Evolutionary conservation across 53 echinoderm and acorn worm genomes (phyloP).

Genomic region (Patiria pectinifera): DNA sequence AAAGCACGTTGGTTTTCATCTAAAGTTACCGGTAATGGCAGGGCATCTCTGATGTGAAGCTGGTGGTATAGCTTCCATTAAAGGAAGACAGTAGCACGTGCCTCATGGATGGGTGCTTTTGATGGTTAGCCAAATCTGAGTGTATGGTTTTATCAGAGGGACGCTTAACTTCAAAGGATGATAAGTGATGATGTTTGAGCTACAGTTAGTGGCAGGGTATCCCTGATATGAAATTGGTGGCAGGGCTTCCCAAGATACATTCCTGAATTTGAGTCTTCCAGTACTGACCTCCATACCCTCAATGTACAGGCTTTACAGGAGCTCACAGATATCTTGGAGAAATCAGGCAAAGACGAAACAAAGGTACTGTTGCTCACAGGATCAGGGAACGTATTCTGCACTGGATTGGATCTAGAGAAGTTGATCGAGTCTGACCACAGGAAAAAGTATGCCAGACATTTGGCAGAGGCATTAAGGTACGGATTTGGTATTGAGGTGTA

Average conservation of each 20-base stretch:
- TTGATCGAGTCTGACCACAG: slow-evolving; percentile 74
- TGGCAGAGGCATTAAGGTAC: slow-evolving; percentile 89
- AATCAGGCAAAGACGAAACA: slow-evolving; percentile 85
- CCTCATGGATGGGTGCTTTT: background rate
- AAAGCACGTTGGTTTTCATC: background rate
- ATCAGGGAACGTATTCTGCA: slow-evolving; percentile 95
- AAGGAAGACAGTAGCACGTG: background rate
- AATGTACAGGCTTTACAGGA: slow-evolving; percentile 82
- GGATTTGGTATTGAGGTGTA: background rate
- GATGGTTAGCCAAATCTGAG: background rate
- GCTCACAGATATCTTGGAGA: slow-evolving; percentile 76
- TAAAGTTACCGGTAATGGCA: slow-evolving; percentile 10
- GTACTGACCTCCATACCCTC: background rate
- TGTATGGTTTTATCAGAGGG: background rate
- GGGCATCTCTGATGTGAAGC: background rate
- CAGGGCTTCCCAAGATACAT: background rate
- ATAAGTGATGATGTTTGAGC: background rate
- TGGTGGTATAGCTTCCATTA: slow-evolving; percentile 3
- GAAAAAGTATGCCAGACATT: slow-evolving; percentile 73
- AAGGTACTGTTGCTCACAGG: slow-evolving; percentile 86
- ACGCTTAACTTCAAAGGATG: background rate
- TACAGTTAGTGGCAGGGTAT: background rate
- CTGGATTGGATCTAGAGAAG: slow-evolving; percentile 87
- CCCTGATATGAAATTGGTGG: background rate
- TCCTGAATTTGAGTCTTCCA: background rate